Evolutionary conservation across 1,140 invertebrate species (phyloP).

Genomic region (Oryzaephilus surinamensis): DNA sequence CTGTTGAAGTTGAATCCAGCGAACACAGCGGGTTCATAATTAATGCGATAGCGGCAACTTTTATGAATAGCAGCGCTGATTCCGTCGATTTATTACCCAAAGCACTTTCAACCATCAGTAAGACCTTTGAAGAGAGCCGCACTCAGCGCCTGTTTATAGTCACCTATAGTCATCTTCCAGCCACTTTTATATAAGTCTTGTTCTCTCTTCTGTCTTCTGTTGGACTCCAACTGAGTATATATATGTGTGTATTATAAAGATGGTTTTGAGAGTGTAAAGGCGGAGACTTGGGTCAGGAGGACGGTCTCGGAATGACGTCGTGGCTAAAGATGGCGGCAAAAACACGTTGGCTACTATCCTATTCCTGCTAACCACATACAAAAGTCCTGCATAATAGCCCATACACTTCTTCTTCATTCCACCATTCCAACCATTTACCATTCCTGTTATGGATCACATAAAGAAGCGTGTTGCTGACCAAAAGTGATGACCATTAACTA

Average conservation of each 20-base stretch:
- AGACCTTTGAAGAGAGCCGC: slow-evolving; percentile 25
- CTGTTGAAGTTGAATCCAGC: slow-evolving; percentile 21
- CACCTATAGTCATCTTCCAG: slow-evolving; percentile 18
- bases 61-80: slow-evolving; percentile 34
- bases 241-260: slow-evolving; percentile 37
- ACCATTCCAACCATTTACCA: background rate
- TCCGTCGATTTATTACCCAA: slow-evolving; percentile 32
- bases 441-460: too few species aligned
- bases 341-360: too few species aligned
- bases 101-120: slow-evolving; percentile 26
- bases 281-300: slow-evolving; percentile 44
- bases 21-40: slow-evolving; percentile 29
- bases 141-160: slow-evolving; percentile 18
- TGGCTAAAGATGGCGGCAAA: slow-evolving; percentile 41
- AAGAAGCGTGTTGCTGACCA: background rate
- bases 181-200: slow-evolving; percentile 11
- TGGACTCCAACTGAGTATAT: background rate
- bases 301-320: slow-evolving; percentile 43
- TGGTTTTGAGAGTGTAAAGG: slow-evolving; percentile 39
- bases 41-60: slow-evolving; percentile 35
- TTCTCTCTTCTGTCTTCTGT: slow-evolving; percentile 12
- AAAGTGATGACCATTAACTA: background rate
- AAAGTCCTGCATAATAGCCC: too few species aligned
- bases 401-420: too few species aligned
- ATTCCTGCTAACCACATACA: slow-evolving; percentile 6